Evolutionary conservation across 2,888 invertebrate genomes (phyloP), one percentile per base, ranked within the genome.

Genomic region (Cephus runcator): DNA sequence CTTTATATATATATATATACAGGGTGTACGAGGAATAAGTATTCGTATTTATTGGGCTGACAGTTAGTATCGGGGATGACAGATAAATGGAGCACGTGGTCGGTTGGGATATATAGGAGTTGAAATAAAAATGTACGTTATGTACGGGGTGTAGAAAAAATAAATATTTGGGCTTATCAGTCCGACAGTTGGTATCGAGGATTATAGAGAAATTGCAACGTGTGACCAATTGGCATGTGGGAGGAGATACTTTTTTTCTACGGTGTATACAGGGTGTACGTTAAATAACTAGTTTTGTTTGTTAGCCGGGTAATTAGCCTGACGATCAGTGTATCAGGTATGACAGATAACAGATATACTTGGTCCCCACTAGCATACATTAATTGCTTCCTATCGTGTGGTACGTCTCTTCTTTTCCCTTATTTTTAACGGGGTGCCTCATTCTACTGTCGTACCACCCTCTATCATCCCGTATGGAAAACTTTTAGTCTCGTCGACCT

Each of bases 361-460:
- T 56, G 36, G 56, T 76, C 82, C 82, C 82, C 82, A 86, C 85
- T 85, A 85, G 84, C 86, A 85, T 86, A 85, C 84, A 87, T 88
- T 87, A 87, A 87, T 87, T 87, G 87, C 87, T 85, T 86, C 85
- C 83, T 56, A 81, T 79, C 79, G 80, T 81, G 76, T 69, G 75
- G 74, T 33, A 12, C 35, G 35, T 12, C 9, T 69, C 73, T 69
- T 73, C 73, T 76, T n/a, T 76, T 34, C 35, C 75, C 73, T 78
- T 36, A 33, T 35, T 11, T 56, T 12, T 73, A 31, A n/a, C 69
- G 12, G 31, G 11, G 23, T 75, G 73, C 68, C 69, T 77, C 75
- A 75, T 76, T 76, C 78, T 76, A 69, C 81, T 69, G 76, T 73
- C 78, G 76, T 78, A 40, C 79, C 76, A 77, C 81, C 76, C 79